phyloP scores from a whole-genome alignment of 2,113 vertebrate species.

The Pao palembangensis region DNA sequence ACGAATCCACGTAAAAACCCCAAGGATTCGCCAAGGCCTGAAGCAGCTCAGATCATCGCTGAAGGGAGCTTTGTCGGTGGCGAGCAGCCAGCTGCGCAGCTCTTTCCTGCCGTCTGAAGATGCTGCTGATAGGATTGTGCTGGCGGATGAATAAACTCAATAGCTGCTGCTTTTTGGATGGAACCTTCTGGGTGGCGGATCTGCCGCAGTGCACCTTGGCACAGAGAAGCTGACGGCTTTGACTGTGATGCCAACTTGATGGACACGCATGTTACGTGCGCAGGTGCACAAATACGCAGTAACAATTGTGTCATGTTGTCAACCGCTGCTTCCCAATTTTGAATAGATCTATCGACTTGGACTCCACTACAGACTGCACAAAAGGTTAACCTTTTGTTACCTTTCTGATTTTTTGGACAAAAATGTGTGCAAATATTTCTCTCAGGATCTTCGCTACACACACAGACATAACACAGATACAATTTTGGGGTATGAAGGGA shows the following conservation, averaged over 20 bases:
- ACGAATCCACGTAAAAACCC: no score
- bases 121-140: constrained; percentile 25
- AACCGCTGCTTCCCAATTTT: not conserved
- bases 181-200: constrained; percentile 42
- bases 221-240: constrained; percentile 52
- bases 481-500: not conserved
- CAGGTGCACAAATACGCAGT: constrained; percentile 28
- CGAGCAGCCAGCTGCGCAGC: constrained; percentile 10
- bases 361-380: constrained; percentile 11
- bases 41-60: no score
- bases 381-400: constrained; percentile 29
- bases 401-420: constrained; percentile 7
- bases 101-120: constrained; percentile 23
- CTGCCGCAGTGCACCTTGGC: constrained; percentile 38
- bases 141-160: constrained; percentile 38
- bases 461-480: not conserved
- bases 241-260: constrained; percentile 27
- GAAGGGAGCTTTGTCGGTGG: constrained; percentile 7
- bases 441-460: not conserved
- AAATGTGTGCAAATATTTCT: constrained; percentile 1
- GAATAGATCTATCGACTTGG: constrained; percentile 22
- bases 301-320: constrained; percentile 31
- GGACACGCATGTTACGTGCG: not conserved
- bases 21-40: no score
- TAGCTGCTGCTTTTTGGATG: constrained; percentile 5